Conservation (phyloP, 1,140 invertebrate genomes). For the Diorhabda carinulata region DNA sequence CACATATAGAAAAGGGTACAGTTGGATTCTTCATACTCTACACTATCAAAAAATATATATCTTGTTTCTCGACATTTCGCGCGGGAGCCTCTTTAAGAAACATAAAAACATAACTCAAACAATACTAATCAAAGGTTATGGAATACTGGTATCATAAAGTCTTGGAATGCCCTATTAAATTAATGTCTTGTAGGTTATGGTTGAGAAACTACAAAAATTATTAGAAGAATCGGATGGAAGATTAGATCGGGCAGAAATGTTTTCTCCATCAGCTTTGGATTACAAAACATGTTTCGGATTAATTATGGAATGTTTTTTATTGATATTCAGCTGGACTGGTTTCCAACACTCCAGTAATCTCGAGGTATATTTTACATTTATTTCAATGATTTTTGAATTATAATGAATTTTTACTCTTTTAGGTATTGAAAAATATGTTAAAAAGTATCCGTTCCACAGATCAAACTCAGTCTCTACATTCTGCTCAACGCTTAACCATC, state of each 20-base stretch:
- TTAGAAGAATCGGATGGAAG: conserved; percentile 54
- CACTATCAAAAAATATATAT: no score
- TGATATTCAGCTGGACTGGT: conserved; percentile 72
- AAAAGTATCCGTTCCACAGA: conserved; percentile 24
- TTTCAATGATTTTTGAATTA: neutral
- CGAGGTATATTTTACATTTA: conserved; percentile 1
- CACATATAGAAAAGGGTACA: no score
- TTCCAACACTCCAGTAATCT: conserved; percentile 55
- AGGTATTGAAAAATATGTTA: conserved; percentile 24
- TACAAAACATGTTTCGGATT: conserved; percentile 56
- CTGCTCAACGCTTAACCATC: conserved; percentile 39
- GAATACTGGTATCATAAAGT: no score
- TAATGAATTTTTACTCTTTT: neutral
- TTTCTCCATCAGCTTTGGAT: conserved; percentile 50
- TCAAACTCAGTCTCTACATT: conserved; percentile 35
- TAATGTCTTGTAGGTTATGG: conserved; percentile 45
- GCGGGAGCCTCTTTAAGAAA: no score
- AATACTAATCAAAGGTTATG: no score
- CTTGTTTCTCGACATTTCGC: no score
- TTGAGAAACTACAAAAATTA: conserved; percentile 49
- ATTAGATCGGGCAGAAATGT: conserved; percentile 57
- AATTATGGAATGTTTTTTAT: conserved; percentile 56
- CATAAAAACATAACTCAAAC: no score
- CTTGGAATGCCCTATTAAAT: neutral
- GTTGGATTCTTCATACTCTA: no score